phyloP scores from a whole-genome alignment of 1,140 invertebrate species.

The Apocrypta bakeri region DNA sequence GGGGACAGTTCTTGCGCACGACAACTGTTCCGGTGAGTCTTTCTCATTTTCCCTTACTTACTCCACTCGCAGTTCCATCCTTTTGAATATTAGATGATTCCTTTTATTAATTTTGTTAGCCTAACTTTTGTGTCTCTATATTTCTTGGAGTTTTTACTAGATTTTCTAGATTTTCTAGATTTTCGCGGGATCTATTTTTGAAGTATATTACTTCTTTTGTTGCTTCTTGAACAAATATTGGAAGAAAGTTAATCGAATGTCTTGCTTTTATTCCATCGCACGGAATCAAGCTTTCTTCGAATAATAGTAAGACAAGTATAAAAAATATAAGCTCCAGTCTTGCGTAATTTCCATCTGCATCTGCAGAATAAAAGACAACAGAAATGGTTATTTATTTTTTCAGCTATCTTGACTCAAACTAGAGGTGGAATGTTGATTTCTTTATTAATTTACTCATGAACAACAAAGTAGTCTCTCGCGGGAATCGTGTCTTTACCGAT shows the following conservation, averaged over 20 bases:
- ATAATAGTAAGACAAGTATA: no score
- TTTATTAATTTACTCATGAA: conserved; percentile 34
- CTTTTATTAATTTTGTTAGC: background rate
- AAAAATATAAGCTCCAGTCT: background rate
- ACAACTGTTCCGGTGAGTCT: conserved; percentile 28
- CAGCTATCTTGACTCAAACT: background rate
- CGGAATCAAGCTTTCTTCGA: no score
- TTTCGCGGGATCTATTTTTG: no score
- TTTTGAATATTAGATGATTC: background rate
- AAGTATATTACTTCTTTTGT: no score
- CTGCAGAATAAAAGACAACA: background rate
- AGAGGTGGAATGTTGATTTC: background rate
- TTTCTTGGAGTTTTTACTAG: no score
- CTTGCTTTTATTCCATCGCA: no score
- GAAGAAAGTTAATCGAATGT: no score
- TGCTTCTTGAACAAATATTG: no score
- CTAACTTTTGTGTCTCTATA: background rate
- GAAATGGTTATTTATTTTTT: background rate
- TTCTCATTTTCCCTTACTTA: background rate
- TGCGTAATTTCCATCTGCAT: background rate
- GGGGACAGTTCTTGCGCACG: conserved; percentile 67
- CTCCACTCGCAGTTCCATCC: no score
- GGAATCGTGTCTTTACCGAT: background rate
- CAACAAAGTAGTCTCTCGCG: background rate
- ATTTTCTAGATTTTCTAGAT: no score